A percentile compares a stretch with the other conserved stretches of the same genome.
Evolutionary conservation across 2,888 invertebrate species (phyloP).

Genomic region (Chrysodeixis includens): DNA sequence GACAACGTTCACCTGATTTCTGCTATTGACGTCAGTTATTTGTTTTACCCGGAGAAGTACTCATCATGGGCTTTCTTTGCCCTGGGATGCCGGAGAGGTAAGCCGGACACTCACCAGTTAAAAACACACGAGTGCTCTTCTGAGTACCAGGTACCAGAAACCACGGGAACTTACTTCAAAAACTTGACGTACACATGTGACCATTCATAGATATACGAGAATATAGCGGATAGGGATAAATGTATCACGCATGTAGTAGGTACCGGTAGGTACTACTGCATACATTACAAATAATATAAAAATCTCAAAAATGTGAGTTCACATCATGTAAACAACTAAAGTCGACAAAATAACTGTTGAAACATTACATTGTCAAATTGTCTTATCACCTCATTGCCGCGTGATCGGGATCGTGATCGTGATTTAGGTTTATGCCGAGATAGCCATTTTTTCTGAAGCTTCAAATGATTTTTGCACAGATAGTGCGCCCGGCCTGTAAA

Average conservation of each 20-base stretch:
- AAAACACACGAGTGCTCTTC: no score
- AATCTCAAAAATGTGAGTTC: neutral
- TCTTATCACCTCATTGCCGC: slow-evolving; percentile 76
- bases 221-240: no score
- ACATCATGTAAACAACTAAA: slow-evolving; percentile 71
- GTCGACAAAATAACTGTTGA: slow-evolving; percentile 76
- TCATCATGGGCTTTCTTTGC: no score
- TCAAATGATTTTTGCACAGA: slow-evolving; percentile 78
- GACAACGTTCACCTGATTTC: slow-evolving; percentile 75
- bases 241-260: no score
- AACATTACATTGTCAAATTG: slow-evolving; percentile 78
- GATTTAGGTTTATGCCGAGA: slow-evolving; percentile 52
- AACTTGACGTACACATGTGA: no score
- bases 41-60: no score
- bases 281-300: neutral
- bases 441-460: slow-evolving; percentile 78
- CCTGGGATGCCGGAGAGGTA: no score
- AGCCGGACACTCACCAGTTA: no score
- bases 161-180: no score
- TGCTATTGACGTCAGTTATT: slow-evolving; percentile 61
- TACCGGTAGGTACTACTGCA: neutral
- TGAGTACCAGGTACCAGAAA: no score
- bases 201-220: no score
- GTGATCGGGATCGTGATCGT: slow-evolving; percentile 42
- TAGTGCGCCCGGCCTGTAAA: slow-evolving; percentile 84